Evolutionary conservation across 1,140 invertebrate genomes (phyloP).

Genomic region (Macrobrachium rosenbergii): DNA sequence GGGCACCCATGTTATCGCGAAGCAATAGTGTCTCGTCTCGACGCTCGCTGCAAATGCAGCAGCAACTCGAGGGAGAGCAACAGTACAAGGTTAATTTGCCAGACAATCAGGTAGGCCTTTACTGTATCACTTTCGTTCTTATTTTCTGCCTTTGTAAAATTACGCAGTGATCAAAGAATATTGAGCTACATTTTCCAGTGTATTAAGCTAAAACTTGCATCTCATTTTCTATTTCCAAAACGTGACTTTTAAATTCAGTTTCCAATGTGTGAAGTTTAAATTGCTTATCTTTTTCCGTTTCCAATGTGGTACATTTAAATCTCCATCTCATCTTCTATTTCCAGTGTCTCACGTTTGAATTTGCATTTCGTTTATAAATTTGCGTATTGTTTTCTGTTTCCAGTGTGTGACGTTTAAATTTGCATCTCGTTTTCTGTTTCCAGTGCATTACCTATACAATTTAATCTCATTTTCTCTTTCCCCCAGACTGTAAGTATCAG

Average conservation of each 20-base stretch:
- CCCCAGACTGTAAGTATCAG: slow-evolving; percentile 82
- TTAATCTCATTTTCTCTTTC: neutral
- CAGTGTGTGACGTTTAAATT: neutral
- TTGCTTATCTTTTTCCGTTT: too few relatives aligned
- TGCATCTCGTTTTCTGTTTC: neutral
- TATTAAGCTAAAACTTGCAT: neutral
- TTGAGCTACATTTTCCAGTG: neutral
- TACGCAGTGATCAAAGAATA: neutral
- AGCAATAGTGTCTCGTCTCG: slow-evolving; percentile 82
- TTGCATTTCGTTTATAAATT: too few relatives aligned
- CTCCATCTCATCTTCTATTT: neutral
- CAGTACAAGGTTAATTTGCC: slow-evolving; percentile 90
- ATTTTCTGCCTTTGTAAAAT: neutral
- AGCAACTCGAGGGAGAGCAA: slow-evolving; percentile 87
- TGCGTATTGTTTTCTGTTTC: neutral
- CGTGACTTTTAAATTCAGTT: too few relatives aligned
- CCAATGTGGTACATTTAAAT: too few relatives aligned
- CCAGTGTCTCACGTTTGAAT: neutral
- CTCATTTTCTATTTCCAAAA: slow-evolving; percentile 5
- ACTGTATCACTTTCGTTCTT: neutral
- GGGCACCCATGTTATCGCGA: slow-evolving; percentile 79
- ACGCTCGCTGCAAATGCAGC: slow-evolving; percentile 77
- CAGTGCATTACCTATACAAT: too few relatives aligned
- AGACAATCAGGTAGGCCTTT: slow-evolving; percentile 79
- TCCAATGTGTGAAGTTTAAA: too few relatives aligned